Evolutionary conservation across 2,113 vertebrate genomes (phyloP).

Genomic region (Oryzias melastigma): DNA sequence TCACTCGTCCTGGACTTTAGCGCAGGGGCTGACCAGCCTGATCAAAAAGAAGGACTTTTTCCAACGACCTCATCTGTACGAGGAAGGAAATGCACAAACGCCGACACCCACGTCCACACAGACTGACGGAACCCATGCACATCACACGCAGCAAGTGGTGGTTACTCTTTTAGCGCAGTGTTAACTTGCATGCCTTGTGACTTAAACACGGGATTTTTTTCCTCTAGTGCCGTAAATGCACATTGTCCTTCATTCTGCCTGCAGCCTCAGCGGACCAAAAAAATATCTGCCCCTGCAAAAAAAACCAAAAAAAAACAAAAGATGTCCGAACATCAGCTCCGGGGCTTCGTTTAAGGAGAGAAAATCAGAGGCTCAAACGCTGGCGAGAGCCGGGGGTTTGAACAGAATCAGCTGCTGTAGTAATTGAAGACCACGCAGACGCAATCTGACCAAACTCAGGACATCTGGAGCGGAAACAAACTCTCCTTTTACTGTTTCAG

Average conservation of each 20-base stretch:
- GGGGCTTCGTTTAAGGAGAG: neutral
- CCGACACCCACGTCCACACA: conserved; percentile 34
- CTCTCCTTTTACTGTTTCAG: conserved; percentile 18
- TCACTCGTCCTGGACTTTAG: neutral
- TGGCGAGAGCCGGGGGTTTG: conserved; percentile 16
- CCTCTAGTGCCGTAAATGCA: conserved; percentile 71
- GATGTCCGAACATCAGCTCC: conserved; percentile 4
- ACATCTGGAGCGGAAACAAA: conserved; percentile 26
- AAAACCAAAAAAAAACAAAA: neutral
- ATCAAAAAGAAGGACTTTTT: conserved; percentile 41
- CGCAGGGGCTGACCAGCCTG: neutral
- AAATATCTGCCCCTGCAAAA: neutral
- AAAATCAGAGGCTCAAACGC: conserved; percentile 32
- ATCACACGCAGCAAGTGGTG: conserved; percentile 24
- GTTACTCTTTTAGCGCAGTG: conserved; percentile 68
- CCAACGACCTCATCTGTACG: conserved; percentile 32
- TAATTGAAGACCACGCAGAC: neutral
- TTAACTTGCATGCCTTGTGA: conserved; percentile 82
- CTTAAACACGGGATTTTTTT: conserved; percentile 72
- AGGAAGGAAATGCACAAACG: conserved; percentile 37
- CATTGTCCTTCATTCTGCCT: conserved; percentile 76
- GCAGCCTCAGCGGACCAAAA: conserved; percentile 44
- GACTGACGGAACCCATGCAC: conserved; percentile 30
- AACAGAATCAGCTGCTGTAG: neutral
- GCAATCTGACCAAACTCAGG: conserved; percentile 49